A percentile compares a stretch with the other conserved stretches of the same genome.
phyloP scores from a whole-genome alignment of 2,797 vertebrate genomes.

The Chloroceryle amazona region DNA sequence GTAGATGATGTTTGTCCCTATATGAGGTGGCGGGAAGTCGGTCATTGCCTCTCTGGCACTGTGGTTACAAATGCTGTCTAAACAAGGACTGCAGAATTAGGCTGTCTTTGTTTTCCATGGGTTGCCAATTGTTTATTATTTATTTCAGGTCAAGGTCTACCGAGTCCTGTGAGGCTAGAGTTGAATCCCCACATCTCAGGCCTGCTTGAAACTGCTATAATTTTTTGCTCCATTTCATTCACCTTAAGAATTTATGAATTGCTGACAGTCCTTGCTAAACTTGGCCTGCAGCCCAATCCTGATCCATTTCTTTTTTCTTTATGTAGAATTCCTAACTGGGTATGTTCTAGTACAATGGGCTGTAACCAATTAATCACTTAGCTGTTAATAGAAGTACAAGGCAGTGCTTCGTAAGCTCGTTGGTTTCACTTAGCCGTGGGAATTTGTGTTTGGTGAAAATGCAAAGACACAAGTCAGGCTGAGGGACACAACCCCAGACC shows the following conservation, averaged over 20 bases:
- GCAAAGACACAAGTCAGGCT: not conserved
- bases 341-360: not conserved
- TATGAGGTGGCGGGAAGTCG: not conserved
- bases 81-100: not conserved
- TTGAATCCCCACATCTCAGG: not conserved
- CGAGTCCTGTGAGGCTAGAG: not conserved
- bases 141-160: not conserved
- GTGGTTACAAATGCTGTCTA: not conserved
- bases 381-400: slow-evolving; percentile 11
- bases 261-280: not conserved
- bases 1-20: not conserved
- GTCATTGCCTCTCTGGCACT: not conserved
- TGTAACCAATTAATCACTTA: slow-evolving; percentile 43
- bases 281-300: not conserved
- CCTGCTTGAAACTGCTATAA: not conserved
- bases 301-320: not conserved
- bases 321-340: not conserved
- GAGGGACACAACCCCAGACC: not conserved
- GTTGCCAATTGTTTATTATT: not conserved
- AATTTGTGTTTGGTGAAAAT: not conserved
- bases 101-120: not conserved
- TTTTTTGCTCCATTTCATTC: not conserved
- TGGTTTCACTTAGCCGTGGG: not conserved
- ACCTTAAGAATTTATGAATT: not conserved
- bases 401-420: not conserved